phyloP scores from a whole-genome alignment of 2,888 invertebrate genomes.

The Leucoptera coffeella region DNA sequence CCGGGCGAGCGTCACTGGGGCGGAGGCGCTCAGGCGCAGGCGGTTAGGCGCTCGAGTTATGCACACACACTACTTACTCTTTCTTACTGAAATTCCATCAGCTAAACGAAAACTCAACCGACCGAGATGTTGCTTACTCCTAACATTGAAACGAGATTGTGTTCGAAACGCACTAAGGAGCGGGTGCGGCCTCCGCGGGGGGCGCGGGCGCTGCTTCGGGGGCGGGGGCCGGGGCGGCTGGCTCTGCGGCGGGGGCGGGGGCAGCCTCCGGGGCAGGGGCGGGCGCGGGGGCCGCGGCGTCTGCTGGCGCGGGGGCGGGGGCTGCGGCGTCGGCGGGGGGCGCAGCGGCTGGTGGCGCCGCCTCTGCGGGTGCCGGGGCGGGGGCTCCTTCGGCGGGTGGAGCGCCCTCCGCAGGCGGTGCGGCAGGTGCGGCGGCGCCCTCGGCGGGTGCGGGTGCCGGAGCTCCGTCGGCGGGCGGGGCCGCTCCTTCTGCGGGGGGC shows the following conservation, averaged over 20 bases:
- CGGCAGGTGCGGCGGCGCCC: conserved; percentile 13
- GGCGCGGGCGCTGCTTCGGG: conserved; percentile 3
- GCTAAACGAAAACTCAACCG: too few relatives aligned
- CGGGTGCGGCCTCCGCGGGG: conserved; percentile 6
- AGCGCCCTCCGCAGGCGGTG: conserved; percentile 9
- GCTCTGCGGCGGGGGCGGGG: conserved; percentile 10
- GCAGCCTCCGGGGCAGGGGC: conserved; percentile 8
- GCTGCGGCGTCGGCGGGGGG: conserved; percentile 8
- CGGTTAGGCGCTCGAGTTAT: too few relatives aligned
- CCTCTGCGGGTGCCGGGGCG: conserved; percentile 11
- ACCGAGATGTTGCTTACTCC: too few relatives aligned
- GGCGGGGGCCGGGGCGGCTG: conserved; percentile 9
- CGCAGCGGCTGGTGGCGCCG: conserved; percentile 11
- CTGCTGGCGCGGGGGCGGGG: conserved; percentile 9
- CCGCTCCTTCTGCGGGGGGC: conserved; percentile 14
- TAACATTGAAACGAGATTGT: too few relatives aligned
- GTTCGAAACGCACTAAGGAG: too few relatives aligned
- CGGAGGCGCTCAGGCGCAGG: background rate
- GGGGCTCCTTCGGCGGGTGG: conserved; percentile 16
- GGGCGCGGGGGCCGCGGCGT: conserved; percentile 9
- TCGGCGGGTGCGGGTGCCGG: conserved; percentile 10
- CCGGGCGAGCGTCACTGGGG: conserved; percentile 9
- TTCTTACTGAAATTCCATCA: too few relatives aligned
- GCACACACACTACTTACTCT: too few relatives aligned
- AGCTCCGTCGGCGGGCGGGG: conserved; percentile 15